Conservation (phyloP, 2,797 vertebrate genomes). For the Cygnus olor region DNA sequence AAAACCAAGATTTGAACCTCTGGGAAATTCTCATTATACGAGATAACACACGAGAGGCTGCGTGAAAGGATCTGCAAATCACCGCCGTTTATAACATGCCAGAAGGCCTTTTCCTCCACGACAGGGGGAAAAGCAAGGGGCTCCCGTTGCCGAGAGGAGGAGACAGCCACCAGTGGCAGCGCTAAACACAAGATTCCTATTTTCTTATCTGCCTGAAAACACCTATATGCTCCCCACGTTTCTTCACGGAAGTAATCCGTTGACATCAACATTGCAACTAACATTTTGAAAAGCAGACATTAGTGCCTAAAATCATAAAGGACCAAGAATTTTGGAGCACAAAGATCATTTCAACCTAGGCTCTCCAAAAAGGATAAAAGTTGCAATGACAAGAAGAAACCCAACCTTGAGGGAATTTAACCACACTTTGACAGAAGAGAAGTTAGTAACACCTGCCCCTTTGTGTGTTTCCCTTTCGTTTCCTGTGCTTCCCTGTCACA, state of each 20-base stretch:
- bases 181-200: not conserved
- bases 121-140: not conserved
- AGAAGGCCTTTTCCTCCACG: not conserved
- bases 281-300: not conserved
- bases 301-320: not conserved
- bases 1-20: constrained; percentile 14
- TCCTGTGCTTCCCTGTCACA: not conserved
- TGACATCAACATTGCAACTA: not conserved
- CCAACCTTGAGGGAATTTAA: not conserved
- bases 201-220: constrained; percentile 11
- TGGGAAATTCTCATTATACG: not conserved
- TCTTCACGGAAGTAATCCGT: not conserved
- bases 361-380: not conserved
- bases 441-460: not conserved
- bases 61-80: not conserved
- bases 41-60: not conserved
- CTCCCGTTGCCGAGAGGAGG: not conserved
- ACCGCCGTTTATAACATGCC: not conserved
- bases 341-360: not conserved
- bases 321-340: not conserved
- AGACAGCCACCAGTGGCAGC: not conserved
- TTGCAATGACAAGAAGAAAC: not conserved
- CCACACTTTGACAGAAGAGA: not conserved
- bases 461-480: not conserved
- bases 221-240: not conserved